Evolutionary conservation across 92 coral and sea anemone genomes (phyloP).

Genomic region (Phymanthus crucifer): DNA sequence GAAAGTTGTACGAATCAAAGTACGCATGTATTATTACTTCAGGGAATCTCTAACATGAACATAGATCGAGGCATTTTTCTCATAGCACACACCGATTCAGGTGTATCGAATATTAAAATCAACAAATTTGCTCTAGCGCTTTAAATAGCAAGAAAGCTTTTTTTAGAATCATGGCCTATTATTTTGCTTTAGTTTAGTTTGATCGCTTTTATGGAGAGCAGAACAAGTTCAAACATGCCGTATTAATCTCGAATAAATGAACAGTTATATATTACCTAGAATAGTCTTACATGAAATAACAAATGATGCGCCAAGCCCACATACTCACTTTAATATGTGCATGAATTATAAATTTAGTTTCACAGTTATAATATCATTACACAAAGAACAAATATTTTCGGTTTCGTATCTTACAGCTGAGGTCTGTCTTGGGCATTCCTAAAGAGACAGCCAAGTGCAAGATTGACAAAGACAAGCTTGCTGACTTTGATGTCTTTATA

Average conservation of each 20-base stretch:
- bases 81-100: neutral
- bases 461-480: constrained; percentile 78
- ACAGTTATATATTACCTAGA: too few species aligned
- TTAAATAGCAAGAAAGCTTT: neutral
- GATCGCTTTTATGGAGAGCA: too few species aligned
- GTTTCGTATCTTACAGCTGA: constrained; percentile 49
- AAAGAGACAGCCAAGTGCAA: constrained; percentile 77
- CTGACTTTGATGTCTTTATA: constrained; percentile 93
- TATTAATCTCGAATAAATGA: too few species aligned
- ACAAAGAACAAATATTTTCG: neutral
- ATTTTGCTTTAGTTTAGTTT: too few species aligned
- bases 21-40: neutral
- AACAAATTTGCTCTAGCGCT: neutral
- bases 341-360: too few species aligned
- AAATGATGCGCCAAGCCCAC: neutral
- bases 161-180: neutral
- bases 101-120: neutral
- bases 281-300: too few species aligned
- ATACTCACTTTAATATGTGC: neutral
- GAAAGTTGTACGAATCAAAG: neutral
- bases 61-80: neutral
- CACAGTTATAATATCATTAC: neutral
- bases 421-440: constrained; percentile 72
- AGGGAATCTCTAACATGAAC: neutral
- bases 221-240: too few species aligned